Base-by-base conservation (phyloP, 1,140 invertebrate species). In the Aethina tumida region DNA sequence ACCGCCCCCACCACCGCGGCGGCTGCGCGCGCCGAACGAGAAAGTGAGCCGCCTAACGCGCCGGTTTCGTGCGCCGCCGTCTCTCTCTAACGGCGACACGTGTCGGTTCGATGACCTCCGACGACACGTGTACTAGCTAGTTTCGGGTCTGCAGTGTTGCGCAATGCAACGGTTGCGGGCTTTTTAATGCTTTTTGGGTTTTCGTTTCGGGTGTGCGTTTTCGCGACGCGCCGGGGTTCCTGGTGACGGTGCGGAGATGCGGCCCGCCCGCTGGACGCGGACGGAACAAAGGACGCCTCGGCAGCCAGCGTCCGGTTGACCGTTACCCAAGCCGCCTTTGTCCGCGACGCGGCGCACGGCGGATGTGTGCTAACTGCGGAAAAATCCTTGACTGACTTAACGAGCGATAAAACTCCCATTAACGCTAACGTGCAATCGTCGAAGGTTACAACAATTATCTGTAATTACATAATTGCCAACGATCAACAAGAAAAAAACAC, bases 31-130 rank as follows among this genome's bases (percentile, higher is more conserved):
- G 37, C 30, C 27, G 33, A 35, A 24, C 40, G 24, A 39, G 41
- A 33, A 39, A 38, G 33, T 35, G 20, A 18, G 35, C 49, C 46
- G 49, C 50, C 46, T 47, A 52, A 49, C 49, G 50, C 50, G 50
- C 46, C 38, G 47, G 47, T 42, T 41, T 49, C 44, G 29, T 25
- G 35, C 25, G 15, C 13, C 30, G 16, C 39, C 41, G 26, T 49
- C 46, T 48, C 26, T 41, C 35, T 43, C 43, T 17, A 13, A 36
- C 39, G 15, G 29, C 35, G 37, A 53, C 50, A 55, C 50, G 53
- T 55, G 53, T 45, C 53, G 31, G 53, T 47, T 55, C 47, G 49
- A 52, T 41, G 53, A 54, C 49, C 50, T 49, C 45, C 29, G 25
- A 28, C 30, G 15, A 42, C 25, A 30, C 16, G 26, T 35, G 44